Base-by-base conservation (phyloP, 2,113 vertebrate genomes). In the Pardalotus punctatus region DNA sequence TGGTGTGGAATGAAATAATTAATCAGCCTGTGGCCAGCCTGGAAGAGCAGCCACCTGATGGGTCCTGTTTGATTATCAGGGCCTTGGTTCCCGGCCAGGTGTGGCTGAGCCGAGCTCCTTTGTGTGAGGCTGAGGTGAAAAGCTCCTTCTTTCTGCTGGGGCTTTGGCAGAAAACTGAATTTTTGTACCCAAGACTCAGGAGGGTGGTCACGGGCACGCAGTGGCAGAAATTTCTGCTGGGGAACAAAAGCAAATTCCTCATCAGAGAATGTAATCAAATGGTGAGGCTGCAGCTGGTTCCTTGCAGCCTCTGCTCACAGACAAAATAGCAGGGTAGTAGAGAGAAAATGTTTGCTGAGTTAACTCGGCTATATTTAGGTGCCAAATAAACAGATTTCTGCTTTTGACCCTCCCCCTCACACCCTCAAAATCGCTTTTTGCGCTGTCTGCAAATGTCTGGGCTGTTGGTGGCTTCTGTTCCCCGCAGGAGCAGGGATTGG, bases 251-350 rank as follows among this genome's bases (percentile, higher is more conserved):
- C 38, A 20, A 78, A 81, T 87, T 95, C 69, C 43, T 40, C 35
- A 51, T 93, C 77, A 88, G 80, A 87, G 60, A 78, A 40, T 66
- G 90, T 69, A 94, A 94, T 74, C 74, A 90, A 60, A 60, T 95
- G 81, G 70, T 94, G 93, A 90, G 94, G 71, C 85, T 94, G 66
- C 95, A 93, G 94, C 95, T 93, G 94, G 64, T 65, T 88, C 69
- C 88, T 74, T 73, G 45, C 81, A 66, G 82, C 56, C 66, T 95
- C 82, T 90, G 94, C 96, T 92, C 58, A 40, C 88, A 88, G 85
- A 78, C 58, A 67, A 78, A 97, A 91, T 80, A 87, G 88, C 81
- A 70, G 47, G 48, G 74, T 81, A 92, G 91, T 88, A 79, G 85
- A 81, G 94, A 61, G 78, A 86, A 95, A 88, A 86, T 64, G 77